Evolutionary conservation across 2,888 invertebrate genomes (phyloP).

Genomic region (Drosophila leonis): DNA sequence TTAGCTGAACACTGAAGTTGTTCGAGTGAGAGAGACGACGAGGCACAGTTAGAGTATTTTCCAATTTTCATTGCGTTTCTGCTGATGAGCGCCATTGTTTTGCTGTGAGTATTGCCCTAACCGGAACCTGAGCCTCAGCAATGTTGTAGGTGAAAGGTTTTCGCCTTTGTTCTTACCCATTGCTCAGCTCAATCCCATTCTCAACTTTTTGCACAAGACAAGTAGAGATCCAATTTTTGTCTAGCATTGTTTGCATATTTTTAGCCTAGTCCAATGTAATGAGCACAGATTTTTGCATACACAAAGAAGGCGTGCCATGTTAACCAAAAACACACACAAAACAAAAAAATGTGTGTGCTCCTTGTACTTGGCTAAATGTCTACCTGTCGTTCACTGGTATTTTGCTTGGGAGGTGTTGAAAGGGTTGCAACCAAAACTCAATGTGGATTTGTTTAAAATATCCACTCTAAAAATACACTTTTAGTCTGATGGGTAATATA

Average conservation of each 20-base stretch:
- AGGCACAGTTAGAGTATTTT: slow-evolving; percentile 46
- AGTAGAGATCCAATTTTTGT: slow-evolving; percentile 49
- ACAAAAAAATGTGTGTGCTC: slow-evolving; percentile 10
- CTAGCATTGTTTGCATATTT: slow-evolving; percentile 77
- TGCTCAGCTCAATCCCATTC: neutral
- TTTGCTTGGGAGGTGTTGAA: neutral
- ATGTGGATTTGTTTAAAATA: neutral
- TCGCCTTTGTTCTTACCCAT: slow-evolving; percentile 36
- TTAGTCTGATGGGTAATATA: neutral
- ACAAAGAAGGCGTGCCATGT: slow-evolving; percentile 53
- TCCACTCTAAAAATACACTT: neutral
- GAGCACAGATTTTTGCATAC: slow-evolving; percentile 52
- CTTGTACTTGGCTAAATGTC: slow-evolving; percentile 25
- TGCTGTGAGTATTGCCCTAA: slow-evolving; percentile 8
- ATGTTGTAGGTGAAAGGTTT: slow-evolving; percentile 64
- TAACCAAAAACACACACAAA: slow-evolving; percentile 1
- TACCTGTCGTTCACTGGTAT: slow-evolving; percentile 21
- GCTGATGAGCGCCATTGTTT: slow-evolving; percentile 79
- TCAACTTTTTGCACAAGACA: slow-evolving; percentile 30
- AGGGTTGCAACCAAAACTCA: neutral
- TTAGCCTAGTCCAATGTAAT: slow-evolving; percentile 56
- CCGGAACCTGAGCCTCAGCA: slow-evolving; percentile 5
- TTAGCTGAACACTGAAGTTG: slow-evolving; percentile 26
- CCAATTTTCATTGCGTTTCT: slow-evolving; percentile 73
- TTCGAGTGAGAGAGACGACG: neutral